Evolutionary conservation across 2,888 invertebrate genomes (phyloP).

Genomic region (Bursaphelenchus okinawaensis): DNA sequence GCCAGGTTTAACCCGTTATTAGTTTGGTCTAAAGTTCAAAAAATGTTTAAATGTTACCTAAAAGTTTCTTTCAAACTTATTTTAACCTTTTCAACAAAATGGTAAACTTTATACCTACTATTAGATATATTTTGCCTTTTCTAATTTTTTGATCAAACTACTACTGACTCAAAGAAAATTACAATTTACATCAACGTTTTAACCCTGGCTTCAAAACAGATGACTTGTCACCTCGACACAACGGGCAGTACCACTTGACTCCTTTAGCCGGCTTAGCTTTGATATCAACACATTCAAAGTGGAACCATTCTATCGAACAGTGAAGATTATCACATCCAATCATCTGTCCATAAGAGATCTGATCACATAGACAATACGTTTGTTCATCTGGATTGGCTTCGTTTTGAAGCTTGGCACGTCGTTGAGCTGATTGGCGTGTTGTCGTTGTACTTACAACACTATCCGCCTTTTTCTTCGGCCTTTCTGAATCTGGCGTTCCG

Average conservation of each 20-base stretch:
- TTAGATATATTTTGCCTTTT: no score
- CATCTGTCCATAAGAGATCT: slow-evolving; percentile 77
- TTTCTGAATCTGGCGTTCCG: neutral
- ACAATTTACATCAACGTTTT: slow-evolving; percentile 7
- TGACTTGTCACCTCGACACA: slow-evolving; percentile 65
- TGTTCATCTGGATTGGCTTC: slow-evolving; percentile 15
- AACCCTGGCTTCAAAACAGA: slow-evolving; percentile 20
- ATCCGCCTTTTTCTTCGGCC: neutral
- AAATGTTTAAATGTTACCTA: no score
- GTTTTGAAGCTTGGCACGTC: neutral
- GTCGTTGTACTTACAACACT: neutral
- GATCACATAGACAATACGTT: slow-evolving; percentile 18
- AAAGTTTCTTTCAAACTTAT: no score
- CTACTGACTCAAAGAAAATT: neutral
- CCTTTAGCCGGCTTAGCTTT: slow-evolving; percentile 65
- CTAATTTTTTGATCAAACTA: no score
- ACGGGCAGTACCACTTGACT: slow-evolving; percentile 88
- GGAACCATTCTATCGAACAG: slow-evolving; percentile 97
- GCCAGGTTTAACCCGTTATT: no score
- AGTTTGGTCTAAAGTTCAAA: no score
- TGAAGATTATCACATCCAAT: slow-evolving; percentile 94
- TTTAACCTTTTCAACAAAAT: no score
- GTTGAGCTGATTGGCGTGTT: neutral
- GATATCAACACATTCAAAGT: slow-evolving; percentile 88
- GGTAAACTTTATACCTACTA: no score